Evolutionary conservation across 2,888 invertebrate genomes (phyloP).

Genomic region (Mythimna loreyi): DNA sequence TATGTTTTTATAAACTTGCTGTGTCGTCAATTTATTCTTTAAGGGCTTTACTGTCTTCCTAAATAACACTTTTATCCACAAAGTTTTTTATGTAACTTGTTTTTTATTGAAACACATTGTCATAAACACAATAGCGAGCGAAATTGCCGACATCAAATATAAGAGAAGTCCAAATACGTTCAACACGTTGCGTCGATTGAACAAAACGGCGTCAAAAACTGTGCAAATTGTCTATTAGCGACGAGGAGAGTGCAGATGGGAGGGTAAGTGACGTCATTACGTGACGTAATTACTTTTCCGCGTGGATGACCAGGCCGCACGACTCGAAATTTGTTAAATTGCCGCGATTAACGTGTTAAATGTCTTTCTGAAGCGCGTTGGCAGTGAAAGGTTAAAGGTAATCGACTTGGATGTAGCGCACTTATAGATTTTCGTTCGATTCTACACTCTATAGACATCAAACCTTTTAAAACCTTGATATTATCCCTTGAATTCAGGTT

Average conservation of each 20-base stretch:
- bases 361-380: slow-evolving; percentile 83
- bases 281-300: slow-evolving; percentile 90
- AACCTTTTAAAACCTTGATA: not conserved
- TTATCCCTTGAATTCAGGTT: not conserved
- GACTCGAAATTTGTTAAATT: slow-evolving; percentile 87
- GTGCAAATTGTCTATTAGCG: slow-evolving; percentile 88
- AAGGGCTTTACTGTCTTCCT: not conserved
- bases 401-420: slow-evolving; percentile 54
- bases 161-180: slow-evolving; percentile 51
- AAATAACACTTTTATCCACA: slow-evolving; percentile 10
- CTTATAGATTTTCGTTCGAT: slow-evolving; percentile 33
- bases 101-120: slow-evolving; percentile 43
- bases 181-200: slow-evolving; percentile 61
- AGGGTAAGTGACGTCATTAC: slow-evolving; percentile 89
- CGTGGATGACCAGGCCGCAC: slow-evolving; percentile 83
- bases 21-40: slow-evolving; percentile 12
- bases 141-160: slow-evolving; percentile 52
- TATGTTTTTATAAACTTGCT: not conserved
- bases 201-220: slow-evolving; percentile 80
- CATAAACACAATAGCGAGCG: slow-evolving; percentile 40
- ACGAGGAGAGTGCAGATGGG: slow-evolving; percentile 71
- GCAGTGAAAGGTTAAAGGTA: slow-evolving; percentile 71
- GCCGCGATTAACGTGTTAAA: slow-evolving; percentile 87
- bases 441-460: slow-evolving; percentile 14
- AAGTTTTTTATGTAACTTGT: slow-evolving; percentile 6